Evolutionary conservation across 2,797 vertebrate genomes (phyloP).

Genomic region (Molossus alvarezi): DNA sequence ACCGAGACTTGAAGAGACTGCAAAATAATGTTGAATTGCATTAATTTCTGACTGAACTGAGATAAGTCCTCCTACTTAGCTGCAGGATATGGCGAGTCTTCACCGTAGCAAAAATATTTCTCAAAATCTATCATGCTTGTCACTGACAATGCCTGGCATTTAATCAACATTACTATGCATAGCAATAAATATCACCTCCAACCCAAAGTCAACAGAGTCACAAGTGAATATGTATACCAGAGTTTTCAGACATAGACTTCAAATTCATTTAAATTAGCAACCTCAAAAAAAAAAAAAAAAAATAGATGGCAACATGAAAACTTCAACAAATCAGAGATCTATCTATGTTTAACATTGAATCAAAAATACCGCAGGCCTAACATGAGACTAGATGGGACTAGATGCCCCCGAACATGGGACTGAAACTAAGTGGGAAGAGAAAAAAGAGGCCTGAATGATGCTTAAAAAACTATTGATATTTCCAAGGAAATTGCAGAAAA

Average conservation of each 20-base stretch:
- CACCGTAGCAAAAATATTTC: background rate
- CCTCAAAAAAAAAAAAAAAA: background rate
- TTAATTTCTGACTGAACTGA: background rate
- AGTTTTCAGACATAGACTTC: background rate
- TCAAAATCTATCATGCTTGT: background rate
- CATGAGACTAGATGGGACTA: background rate
- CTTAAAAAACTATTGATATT: background rate
- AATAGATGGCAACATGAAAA: background rate
- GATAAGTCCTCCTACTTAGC: background rate
- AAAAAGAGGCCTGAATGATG: background rate
- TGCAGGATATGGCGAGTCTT: background rate
- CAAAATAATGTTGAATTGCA: background rate
- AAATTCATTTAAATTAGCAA: constrained; percentile 29
- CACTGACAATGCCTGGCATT: background rate
- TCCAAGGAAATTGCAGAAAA: constrained; percentile 29
- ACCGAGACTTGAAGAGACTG: constrained; percentile 19
- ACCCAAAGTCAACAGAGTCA: background rate
- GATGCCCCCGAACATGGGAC: background rate
- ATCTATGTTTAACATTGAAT: background rate
- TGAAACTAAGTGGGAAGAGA: background rate
- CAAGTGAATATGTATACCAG: background rate
- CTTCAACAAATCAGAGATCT: background rate
- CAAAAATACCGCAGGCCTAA: background rate
- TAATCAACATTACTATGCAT: background rate
- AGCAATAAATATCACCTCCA: background rate